These are phyloP conservation scores for Amphiura filiformis DNA, from an alignment of 35 echinoderm and acorn worm species.

Conservation along the genomic window DNA sequence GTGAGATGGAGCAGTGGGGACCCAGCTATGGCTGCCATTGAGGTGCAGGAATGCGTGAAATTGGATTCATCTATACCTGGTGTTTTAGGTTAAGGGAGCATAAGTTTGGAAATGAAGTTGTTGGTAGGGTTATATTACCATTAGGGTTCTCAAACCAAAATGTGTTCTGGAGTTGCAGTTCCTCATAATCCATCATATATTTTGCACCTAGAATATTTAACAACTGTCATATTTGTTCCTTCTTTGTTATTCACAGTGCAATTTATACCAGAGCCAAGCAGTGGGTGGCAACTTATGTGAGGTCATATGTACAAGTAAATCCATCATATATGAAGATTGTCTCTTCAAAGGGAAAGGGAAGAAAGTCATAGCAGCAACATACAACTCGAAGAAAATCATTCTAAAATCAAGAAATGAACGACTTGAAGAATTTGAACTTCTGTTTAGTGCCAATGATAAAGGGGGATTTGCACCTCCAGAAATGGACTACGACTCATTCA, in stretches of 20 bases:
- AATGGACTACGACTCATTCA: conserved; percentile 17
- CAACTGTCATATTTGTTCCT: no score
- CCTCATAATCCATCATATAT: no score
- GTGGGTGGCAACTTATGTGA: conserved; percentile 54
- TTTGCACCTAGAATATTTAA: no score
- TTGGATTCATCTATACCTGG: no score
- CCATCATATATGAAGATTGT: conserved; percentile 49
- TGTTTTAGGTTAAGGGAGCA: no score
- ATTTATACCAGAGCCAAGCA: conserved; percentile 27
- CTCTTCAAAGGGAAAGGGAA: conserved; percentile 46
- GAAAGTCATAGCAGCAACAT: conserved; percentile 22
- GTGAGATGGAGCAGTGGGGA: no score
- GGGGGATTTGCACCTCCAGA: conserved; percentile 5
- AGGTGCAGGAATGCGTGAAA: no score
- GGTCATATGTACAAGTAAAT: conserved; percentile 20
- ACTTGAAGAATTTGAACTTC: conserved; percentile 16
- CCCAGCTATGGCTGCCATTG: no score
- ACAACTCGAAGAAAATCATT: conserved; percentile 19
- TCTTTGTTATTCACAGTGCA: conserved; percentile 39
- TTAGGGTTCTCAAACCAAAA: no score
- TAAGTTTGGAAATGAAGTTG: no score
- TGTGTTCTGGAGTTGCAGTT: no score
- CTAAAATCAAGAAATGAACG: conserved; percentile 51
- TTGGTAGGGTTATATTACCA: no score
- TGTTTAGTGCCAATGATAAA: neutral